phyloP scores from a whole-genome alignment of 2,797 vertebrate species.

The Emydoidea blandingii region DNA sequence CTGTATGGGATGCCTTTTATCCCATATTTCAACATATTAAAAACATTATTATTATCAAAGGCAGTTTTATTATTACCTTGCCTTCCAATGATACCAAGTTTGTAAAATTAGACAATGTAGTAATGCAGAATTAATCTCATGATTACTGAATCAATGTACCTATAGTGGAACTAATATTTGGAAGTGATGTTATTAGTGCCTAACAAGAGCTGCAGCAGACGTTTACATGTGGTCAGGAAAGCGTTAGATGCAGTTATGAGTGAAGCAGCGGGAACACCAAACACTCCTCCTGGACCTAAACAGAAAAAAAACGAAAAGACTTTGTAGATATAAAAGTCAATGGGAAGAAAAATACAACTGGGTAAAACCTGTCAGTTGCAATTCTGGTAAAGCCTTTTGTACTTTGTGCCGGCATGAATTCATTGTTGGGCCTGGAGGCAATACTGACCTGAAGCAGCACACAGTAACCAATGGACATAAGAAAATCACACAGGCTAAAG shows the following conservation, averaged over 20 bases:
- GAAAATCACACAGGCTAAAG: background rate
- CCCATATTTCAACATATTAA: background rate
- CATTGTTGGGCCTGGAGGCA: background rate
- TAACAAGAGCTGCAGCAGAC: background rate
- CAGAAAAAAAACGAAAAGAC: accelerated
- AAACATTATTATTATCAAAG: background rate
- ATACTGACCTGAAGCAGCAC: background rate
- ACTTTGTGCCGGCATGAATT: background rate
- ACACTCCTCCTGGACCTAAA: background rate
- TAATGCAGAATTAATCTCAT: too few relatives aligned
- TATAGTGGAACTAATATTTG: background rate
- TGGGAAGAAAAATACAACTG: too few relatives aligned
- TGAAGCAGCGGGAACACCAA: background rate
- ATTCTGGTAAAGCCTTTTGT: background rate
- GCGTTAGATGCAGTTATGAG: background rate
- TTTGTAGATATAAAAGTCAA: background rate
- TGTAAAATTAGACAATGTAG: too few relatives aligned
- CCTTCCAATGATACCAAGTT: too few relatives aligned
- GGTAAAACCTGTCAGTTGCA: background rate
- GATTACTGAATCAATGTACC: background rate
- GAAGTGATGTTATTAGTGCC: background rate
- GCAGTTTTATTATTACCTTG: background rate
- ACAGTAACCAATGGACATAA: background rate
- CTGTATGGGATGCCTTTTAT: too few relatives aligned
- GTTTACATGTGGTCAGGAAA: background rate